These are phyloP conservation scores for Euthynnus affinis DNA, from an alignment of 2,797 vertebrate species.

Conservation along the genomic window DNA sequence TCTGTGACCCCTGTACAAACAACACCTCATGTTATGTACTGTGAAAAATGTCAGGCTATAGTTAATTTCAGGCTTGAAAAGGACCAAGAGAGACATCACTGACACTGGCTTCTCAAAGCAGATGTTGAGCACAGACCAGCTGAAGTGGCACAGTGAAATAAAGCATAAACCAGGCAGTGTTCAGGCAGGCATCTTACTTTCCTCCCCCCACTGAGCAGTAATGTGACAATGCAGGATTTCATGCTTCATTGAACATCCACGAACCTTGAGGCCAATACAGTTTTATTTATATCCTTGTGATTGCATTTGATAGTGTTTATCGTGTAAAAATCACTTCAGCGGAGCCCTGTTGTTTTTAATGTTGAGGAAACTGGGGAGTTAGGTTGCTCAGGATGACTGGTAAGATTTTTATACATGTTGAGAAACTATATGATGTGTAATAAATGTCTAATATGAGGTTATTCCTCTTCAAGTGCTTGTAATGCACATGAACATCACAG, in stretches of 20 bases:
- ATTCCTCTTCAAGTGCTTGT: not conserved
- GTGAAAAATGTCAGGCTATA: not conserved
- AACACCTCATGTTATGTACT: not conserved
- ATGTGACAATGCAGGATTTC: conserved; percentile 79
- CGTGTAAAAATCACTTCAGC: conserved; percentile 30
- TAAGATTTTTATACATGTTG: not conserved
- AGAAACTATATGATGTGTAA: not conserved
- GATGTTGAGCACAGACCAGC: conserved; percentile 42
- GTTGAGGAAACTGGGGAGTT: not conserved
- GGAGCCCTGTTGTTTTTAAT: not conserved
- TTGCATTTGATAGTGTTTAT: conserved; percentile 56
- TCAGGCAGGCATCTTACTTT: conserved; percentile 50
- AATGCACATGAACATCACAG: not conserved
- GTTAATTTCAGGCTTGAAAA: conserved; percentile 3
- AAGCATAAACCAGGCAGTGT: conserved; percentile 44
- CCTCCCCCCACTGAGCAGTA: conserved; percentile 68
- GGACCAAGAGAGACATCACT: not conserved
- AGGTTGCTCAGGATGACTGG: not conserved
- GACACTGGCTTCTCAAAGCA: conserved; percentile 28
- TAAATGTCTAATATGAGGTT: conserved; percentile 1
- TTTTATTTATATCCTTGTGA: conserved; percentile 78
- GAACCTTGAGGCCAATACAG: conserved; percentile 67
- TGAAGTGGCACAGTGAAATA: conserved; percentile 45
- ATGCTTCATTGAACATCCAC: conserved; percentile 68
- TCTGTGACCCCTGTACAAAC: not conserved